These are phyloP conservation scores for Xestia xanthographa DNA, from an alignment of 2,888 invertebrate genomes.

Conservation along the genomic window DNA sequence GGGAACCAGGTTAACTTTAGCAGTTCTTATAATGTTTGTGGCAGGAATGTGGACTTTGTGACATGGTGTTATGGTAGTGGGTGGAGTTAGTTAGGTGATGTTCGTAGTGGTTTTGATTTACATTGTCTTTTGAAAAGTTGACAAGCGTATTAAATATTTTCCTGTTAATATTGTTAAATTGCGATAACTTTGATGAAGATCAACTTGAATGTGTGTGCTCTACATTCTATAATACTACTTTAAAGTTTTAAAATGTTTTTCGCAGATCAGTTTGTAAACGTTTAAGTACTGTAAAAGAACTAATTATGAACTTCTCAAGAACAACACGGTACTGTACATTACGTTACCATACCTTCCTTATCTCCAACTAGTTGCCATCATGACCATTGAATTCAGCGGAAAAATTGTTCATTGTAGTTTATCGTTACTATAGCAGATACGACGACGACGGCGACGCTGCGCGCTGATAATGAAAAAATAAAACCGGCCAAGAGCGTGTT, in stretches of 20 bases:
- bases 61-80: neutral
- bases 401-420: neutral
- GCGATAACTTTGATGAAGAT: neutral
- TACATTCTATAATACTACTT: neutral
- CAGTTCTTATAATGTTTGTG: neutral
- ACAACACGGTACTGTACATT: neutral
- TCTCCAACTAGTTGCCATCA: neutral
- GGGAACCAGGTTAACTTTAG: constrained; percentile 51
- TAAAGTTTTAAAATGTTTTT: neutral
- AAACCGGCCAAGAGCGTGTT: no score
- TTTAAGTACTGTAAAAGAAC: neutral
- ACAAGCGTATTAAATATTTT: constrained; percentile 52
- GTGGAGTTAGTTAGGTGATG: neutral
- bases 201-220: neutral
- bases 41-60: constrained; percentile 23
- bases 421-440: no score
- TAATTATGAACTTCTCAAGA: no score
- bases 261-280: no score
- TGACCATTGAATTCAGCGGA: neutral
- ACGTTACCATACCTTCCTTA: neutral
- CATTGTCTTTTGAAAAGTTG: constrained; percentile 33
- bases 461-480: no score
- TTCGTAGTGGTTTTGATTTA: neutral
- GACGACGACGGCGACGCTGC: no score
- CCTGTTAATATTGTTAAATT: constrained; percentile 35